phyloP scores from a whole-genome alignment of 2,888 invertebrate genomes.

The Onchidella celtica region DNA sequence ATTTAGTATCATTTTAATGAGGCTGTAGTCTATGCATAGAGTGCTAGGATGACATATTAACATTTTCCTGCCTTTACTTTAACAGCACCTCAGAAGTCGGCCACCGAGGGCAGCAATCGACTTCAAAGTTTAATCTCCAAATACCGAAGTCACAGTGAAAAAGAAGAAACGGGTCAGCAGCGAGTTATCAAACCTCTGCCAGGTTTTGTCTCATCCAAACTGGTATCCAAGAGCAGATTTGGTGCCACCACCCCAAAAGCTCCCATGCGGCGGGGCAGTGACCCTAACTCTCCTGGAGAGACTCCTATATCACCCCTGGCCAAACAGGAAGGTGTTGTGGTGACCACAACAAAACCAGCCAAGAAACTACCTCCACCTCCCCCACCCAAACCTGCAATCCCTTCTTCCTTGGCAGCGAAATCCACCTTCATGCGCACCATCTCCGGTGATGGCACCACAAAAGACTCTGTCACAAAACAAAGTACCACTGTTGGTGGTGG shows the following conservation, averaged over 20 bases:
- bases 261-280: background rate
- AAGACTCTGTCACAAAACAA: background rate
- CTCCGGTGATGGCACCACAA: background rate
- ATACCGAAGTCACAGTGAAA: conserved; percentile 67
- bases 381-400: background rate
- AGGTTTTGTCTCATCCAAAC: conserved; percentile 19
- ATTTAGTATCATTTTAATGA: too few species aligned
- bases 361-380: conserved; percentile 19
- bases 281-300: background rate
- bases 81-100: conserved; percentile 40
- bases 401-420: background rate
- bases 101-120: conserved; percentile 61
- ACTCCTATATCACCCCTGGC: conserved; percentile 2
- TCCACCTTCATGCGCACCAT: background rate
- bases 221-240: conserved; percentile 32
- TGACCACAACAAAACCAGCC: background rate
- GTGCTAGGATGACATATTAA: too few species aligned
- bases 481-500: background rate
- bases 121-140: conserved; percentile 72
- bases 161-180: background rate
- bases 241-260: background rate
- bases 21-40: too few species aligned
- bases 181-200: conserved; percentile 17
- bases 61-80: background rate
- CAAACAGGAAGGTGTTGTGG: background rate